Base-by-base conservation (phyloP, 2,113 vertebrate genomes). In the Accipiter virgatus region DNA sequence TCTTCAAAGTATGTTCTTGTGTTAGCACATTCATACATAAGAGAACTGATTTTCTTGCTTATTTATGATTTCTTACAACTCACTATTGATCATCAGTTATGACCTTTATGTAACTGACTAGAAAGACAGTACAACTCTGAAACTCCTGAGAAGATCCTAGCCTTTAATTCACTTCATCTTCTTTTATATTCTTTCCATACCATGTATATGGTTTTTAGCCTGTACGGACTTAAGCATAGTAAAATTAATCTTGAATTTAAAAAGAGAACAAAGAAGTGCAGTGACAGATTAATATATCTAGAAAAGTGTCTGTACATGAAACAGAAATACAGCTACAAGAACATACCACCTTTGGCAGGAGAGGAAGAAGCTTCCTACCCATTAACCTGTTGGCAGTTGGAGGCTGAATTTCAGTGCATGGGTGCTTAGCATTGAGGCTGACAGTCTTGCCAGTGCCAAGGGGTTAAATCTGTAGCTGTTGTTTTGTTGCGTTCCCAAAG, bases 391-490 rank as follows among this genome's bases (percentile, higher is more conserved):
- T 79, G 53, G 89, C 48, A 86, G 12, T 16, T 31, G 88, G 34
- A 91, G 61, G 88, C 59, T 66, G 73, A 58, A 82, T 97, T 97
- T 95, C 53, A 87, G 91, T 80, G 82, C 40, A 43, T 48, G 82
- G 48, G 17, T 56, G 47, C 62, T 97, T 95, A 89, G 58, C 52
- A 52, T 43, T 92, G 72, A 91, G 74, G 32, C 72, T 67, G 83
- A 48, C 65, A 93, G 73, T 42, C 45, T 83, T 93, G 62, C 63
- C 62, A 45, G 27, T 85, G 81, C 90, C 94, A 66, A 92, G 53
- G 82, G 86, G 62, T 95, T 93, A 80, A 67, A 56, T 96, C 90
- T 97, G 68, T 97, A 96, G 70, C 70, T 95, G 43, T 89, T 94
- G 42, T 95, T 92, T 84, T 89, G 59, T 79, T 88, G n/a, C 86